Percentiles rank a stretch among this genome's conserved stretches.
These are phyloP conservation scores for Trichoplax adhaerens DNA, from an alignment of 37 sponge, comb jelly and placozoan genomes.

Conservation along the genomic window DNA sequence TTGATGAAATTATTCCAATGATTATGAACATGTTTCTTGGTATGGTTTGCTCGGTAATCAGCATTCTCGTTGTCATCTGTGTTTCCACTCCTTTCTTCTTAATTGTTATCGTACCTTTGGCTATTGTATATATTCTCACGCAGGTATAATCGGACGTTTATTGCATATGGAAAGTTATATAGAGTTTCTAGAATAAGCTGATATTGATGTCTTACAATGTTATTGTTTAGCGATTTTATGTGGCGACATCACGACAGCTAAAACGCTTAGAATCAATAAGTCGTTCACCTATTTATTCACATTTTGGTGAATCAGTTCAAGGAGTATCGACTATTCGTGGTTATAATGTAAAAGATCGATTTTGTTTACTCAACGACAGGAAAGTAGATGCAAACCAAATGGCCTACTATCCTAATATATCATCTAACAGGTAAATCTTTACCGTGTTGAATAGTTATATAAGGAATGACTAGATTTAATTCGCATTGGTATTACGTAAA, in stretches of 20 bases:
- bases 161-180: too few species aligned
- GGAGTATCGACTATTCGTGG: slow-evolving; percentile 76
- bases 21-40: slow-evolving; percentile 45
- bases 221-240: slow-evolving; percentile 53
- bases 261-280: slow-evolving; percentile 87
- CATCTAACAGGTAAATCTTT: slow-evolving; percentile 50
- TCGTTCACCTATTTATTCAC: slow-evolving; percentile 94
- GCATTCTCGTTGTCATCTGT: slow-evolving; percentile 56
- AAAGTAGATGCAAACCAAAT: slow-evolving; percentile 81
- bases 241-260: slow-evolving; percentile 87
- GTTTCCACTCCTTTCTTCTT: slow-evolving; percentile 64
- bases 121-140: slow-evolving; percentile 45
- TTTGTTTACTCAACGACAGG: slow-evolving; percentile 53
- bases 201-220: too few species aligned
- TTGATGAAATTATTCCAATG: slow-evolving; percentile 70
- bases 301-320: slow-evolving; percentile 78
- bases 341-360: slow-evolving; percentile 51
- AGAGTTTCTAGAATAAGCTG: too few species aligned
- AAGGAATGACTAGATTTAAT: too few species aligned
- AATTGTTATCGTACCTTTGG: slow-evolving; percentile 59
- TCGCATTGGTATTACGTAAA: too few species aligned
- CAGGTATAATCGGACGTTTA: slow-evolving; percentile 21
- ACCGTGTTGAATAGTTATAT: too few species aligned
- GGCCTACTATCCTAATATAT: slow-evolving; percentile 82
- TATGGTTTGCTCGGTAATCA: slow-evolving; percentile 33